A percentile compares a stretch with the other conserved stretches of the same genome.
These are phyloP conservation scores for Philantomba maxwellii DNA, from an alignment of 2,113 vertebrate genomes.

Conservation along the genomic window DNA sequence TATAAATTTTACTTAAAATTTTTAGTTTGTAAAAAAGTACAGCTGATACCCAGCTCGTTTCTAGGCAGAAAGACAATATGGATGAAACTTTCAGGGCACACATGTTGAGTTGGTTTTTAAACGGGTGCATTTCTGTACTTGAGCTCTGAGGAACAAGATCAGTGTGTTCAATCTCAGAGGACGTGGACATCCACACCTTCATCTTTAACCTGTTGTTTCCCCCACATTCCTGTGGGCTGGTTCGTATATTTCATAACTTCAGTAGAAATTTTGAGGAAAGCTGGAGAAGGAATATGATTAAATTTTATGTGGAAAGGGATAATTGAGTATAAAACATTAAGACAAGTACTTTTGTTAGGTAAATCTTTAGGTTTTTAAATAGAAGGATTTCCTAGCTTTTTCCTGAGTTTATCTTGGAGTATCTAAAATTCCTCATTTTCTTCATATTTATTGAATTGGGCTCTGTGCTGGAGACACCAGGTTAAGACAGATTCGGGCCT, in stretches of 20 bases:
- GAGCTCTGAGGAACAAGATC: not conserved
- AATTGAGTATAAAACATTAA: not conserved
- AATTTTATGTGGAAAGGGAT: not conserved
- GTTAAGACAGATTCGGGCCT: not conserved
- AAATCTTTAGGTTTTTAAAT: not conserved
- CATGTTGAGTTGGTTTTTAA: not conserved
- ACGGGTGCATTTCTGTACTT: not conserved
- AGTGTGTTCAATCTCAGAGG: not conserved
- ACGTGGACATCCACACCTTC: rapidly evolving
- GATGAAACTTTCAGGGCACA: not conserved
- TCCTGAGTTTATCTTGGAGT: not conserved
- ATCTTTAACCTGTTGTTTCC: not conserved
- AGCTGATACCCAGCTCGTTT: not conserved
- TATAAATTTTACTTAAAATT: not conserved
- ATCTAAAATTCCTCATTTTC: not conserved
- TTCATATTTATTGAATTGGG: not conserved
- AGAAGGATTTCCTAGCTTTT: not conserved
- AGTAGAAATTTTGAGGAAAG: not conserved
- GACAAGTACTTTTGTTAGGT: not conserved
- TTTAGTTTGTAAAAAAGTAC: not conserved
- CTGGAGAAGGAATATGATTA: not conserved
- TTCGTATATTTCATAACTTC: not conserved
- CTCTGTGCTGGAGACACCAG: not conserved
- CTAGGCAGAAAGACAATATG: not conserved
- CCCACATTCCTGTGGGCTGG: not conserved